phyloP scores from a whole-genome alignment of 2,113 vertebrate species.

The Okapia johnstoni region DNA sequence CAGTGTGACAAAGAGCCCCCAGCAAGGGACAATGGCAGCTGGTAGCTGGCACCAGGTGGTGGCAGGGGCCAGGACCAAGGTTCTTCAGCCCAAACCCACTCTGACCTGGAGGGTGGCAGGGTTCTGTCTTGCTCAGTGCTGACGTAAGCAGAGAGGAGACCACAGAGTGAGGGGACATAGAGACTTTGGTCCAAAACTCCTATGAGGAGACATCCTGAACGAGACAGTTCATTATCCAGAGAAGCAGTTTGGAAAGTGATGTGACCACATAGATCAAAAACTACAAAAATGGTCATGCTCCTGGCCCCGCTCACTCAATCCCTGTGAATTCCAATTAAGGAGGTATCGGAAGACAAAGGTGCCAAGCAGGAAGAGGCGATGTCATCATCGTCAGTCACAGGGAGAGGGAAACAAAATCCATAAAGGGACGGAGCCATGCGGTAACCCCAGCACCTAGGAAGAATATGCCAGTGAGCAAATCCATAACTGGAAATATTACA shows the following conservation, averaged over 20 bases:
- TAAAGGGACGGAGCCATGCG: rapidly evolving
- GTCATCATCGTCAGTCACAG: background rate
- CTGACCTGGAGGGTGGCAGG: background rate
- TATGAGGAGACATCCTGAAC: background rate
- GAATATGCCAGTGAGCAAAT: background rate
- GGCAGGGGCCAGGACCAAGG: background rate
- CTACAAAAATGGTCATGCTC: rapidly evolving
- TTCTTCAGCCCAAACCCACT: background rate
- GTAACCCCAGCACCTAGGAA: background rate
- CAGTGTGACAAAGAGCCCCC: background rate
- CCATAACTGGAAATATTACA: background rate
- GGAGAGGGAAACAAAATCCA: background rate
- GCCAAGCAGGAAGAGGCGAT: background rate
- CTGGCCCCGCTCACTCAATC: background rate
- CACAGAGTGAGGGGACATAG: no score
- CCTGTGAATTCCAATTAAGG: background rate
- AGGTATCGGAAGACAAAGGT: background rate
- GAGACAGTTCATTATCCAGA: no score
- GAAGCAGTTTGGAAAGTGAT: background rate
- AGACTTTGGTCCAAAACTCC: background rate
- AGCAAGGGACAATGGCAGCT: background rate
- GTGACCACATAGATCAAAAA: no score
- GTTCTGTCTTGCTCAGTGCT: background rate
- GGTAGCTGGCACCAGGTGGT: no score
- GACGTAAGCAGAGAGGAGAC: background rate